Conservation (phyloP, 2,113 vertebrate genomes). For the Pelodiscus sinensis region DNA sequence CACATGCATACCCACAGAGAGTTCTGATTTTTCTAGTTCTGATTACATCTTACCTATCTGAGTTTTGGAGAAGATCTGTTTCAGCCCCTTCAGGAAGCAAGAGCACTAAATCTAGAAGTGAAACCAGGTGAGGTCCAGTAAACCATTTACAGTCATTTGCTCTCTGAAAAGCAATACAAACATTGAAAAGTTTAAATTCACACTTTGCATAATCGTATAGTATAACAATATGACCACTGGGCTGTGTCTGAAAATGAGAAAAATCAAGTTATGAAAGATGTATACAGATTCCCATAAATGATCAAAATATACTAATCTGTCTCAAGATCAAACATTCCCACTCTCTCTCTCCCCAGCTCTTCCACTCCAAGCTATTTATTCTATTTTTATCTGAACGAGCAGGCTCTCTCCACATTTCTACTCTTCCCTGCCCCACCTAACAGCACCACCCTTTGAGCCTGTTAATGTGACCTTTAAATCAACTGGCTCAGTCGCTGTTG, state of each 20-base stretch:
- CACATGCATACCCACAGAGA: too few relatives aligned
- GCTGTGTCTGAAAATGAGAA: neutral
- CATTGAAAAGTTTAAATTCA: slow-evolving; percentile 7
- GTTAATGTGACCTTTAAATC: neutral
- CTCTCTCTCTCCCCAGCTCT: neutral
- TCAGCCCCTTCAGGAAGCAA: slow-evolving; percentile 87
- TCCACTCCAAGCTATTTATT: neutral
- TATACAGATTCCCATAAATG: neutral
- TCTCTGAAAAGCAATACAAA: slow-evolving; percentile 69
- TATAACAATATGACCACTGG: neutral
- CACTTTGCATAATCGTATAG: neutral
- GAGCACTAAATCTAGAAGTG: slow-evolving; percentile 84
- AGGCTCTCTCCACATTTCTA: neutral
- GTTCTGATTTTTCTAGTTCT: neutral
- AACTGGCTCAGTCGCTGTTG: neutral
- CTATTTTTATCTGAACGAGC: neutral
- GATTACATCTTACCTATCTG: slow-evolving; percentile 85
- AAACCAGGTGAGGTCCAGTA: slow-evolving; percentile 81
- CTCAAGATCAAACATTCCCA: neutral
- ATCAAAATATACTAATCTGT: neutral
- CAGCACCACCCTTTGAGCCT: neutral
- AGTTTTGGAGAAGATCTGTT: slow-evolving; percentile 89
- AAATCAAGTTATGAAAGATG: neutral
- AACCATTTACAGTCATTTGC: slow-evolving; percentile 82
- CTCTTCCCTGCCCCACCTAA: neutral